phyloP scores from a whole-genome alignment of 2,113 vertebrate genomes.

The Geothlypis trichas region DNA sequence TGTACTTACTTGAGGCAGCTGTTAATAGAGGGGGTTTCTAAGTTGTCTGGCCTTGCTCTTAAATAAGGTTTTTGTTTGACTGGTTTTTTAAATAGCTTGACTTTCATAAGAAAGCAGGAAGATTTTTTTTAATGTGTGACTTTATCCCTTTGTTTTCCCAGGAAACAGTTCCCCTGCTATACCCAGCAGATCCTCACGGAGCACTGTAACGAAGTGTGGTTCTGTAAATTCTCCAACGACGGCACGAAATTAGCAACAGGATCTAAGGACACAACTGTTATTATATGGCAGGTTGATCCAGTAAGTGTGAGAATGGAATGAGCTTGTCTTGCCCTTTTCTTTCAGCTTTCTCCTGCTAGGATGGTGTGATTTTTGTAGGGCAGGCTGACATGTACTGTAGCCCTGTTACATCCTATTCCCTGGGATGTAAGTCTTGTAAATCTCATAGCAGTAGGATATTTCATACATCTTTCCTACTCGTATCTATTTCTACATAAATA shows the following conservation, averaged over 20 bases:
- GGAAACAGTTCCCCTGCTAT: slow-evolving; percentile 97
- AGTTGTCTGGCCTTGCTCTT: neutral
- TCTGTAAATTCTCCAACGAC: slow-evolving; percentile 97
- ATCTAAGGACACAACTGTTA: slow-evolving; percentile 97
- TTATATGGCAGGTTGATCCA: slow-evolving; percentile 94
- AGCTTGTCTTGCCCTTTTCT: neutral
- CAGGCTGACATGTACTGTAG: neutral
- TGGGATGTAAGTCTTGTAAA: neutral
- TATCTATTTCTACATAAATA: neutral
- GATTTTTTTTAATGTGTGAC: neutral
- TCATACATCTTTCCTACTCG: neutral
- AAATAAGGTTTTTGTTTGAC: neutral
- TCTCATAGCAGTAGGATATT: neutral
- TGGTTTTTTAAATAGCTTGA: neutral
- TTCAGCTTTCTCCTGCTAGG: neutral
- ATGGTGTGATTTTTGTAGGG: neutral
- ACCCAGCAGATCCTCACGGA: slow-evolving; percentile 97
- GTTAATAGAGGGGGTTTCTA: neutral
- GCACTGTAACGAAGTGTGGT: slow-evolving; percentile 99
- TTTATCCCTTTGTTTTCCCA: slow-evolving; percentile 60
- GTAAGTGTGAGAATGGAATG: slow-evolving; percentile 72
- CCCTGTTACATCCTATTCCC: neutral
- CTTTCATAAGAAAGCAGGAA: neutral
- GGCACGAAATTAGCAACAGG: slow-evolving; percentile 97
- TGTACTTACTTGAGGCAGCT: neutral